Base-by-base conservation (phyloP, 2,113 vertebrate species). In the Spilogale gracilis region DNA sequence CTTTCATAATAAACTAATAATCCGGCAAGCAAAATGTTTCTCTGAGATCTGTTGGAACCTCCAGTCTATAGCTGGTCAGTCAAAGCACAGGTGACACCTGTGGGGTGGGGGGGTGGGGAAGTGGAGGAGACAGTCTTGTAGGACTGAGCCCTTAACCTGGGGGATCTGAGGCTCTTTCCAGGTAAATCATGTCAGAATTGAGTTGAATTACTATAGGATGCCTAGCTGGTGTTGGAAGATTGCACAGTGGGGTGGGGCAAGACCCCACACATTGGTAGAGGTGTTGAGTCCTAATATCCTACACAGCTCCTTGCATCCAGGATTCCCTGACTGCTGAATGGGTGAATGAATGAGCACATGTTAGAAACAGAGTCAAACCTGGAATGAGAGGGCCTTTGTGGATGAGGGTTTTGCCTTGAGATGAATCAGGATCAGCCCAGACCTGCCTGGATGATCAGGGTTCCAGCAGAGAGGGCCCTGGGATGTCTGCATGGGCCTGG, bases 261-360 rank as follows among this genome's bases (percentile, higher is more conserved):
- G 52, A 25, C 21, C 30, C 58, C 58, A 61, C 8, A 52, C 3
- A 23, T 13, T 18, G n/a, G 58, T 43, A 23, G 78, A 71, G 25
- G 8, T 74, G 30, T 45, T 50, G 56, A 52, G 12, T 58, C 18
- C 0, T 74, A 48, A 9, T 23, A 9, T 54, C 14, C 10, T 10
- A 17, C 0, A 0, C 0, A 4, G n/a, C 13, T 2, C 27, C 20
- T 74, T 25, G 13, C n/a, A 25, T 21, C 32, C 50, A 11, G 16
- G 67, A 87, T 38, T 45, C 56, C 30, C 1, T 17, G 6, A 58
- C 52, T 45, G 8, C 17, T 14, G 71, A 80, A 23, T 5, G 38
- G 25, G 21, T 65, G 13, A 69, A 17, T 25, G 4, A 43, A 61
- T 5, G 30, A 56, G 4, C 1, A 8, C 9, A 25, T 9, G 8